A percentile compares a stretch with the other conserved stretches of the same genome.
Conservation (phyloP, 2,797 vertebrate genomes). For the Peromyscus eremicus region DNA sequence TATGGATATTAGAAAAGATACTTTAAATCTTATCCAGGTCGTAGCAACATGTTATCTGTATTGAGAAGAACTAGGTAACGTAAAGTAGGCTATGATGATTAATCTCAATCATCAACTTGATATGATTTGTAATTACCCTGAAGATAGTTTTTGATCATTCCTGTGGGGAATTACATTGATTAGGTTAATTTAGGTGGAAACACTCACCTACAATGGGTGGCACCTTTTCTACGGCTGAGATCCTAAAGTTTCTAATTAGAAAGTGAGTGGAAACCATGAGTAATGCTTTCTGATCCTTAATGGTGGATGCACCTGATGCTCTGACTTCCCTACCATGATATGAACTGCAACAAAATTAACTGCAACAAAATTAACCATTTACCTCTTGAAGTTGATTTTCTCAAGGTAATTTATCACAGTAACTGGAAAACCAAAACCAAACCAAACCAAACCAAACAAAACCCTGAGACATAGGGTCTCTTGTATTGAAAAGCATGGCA, state of each 20-base stretch:
- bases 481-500: background rate
- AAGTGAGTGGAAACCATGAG: background rate
- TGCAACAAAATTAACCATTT: background rate
- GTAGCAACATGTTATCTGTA: background rate
- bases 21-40: background rate
- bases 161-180: background rate
- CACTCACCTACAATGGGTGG: background rate
- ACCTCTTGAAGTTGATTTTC: background rate
- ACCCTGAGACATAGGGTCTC: too few species aligned
- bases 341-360: background rate
- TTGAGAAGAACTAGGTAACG: background rate
- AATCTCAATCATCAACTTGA: background rate
- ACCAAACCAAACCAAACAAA: background rate
- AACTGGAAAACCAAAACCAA: background rate
- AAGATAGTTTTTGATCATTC: background rate
- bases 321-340: background rate
- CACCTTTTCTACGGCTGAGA: rapidly evolving
- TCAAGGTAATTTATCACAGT: background rate
- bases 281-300: background rate
- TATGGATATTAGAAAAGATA: too few species aligned
- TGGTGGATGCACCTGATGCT: background rate
- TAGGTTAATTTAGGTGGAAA: background rate
- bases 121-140: background rate
- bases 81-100: background rate
- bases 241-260: background rate